A percentile compares a stretch with the other conserved stretches of the same genome.
phyloP scores from a whole-genome alignment of 2,888 invertebrate species.

The Sialis lutaria region DNA sequence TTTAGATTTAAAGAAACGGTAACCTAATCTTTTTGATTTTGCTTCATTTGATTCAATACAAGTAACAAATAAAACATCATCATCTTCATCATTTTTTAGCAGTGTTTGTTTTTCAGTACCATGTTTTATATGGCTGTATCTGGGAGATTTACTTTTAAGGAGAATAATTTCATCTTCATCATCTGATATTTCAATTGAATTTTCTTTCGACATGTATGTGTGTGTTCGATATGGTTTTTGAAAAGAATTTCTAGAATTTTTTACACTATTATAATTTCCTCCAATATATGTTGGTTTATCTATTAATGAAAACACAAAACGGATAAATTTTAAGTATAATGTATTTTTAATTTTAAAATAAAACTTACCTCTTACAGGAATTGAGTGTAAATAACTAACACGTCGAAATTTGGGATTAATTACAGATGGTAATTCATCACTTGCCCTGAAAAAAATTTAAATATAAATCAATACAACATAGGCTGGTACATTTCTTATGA shows the following conservation, averaged over 20 bases:
- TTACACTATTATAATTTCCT: no score
- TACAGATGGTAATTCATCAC: no score
- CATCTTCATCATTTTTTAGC: not conserved
- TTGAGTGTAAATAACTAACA: not conserved
- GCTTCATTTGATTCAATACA: conserved; percentile 1
- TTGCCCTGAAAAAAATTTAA: no score
- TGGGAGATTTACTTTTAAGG: not conserved
- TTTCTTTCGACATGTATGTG: not conserved
- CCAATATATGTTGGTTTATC: no score
- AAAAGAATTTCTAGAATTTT: no score
- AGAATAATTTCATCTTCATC: conserved; percentile 3
- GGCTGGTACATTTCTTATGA: no score
- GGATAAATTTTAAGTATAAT: no score
- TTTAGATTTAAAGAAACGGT: not conserved
- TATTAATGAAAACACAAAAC: no score
- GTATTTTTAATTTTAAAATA: not conserved
- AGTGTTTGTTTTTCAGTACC: not conserved
- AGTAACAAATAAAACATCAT: conserved; percentile 1
- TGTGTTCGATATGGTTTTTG: not conserved
- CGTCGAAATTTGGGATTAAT: not conserved
- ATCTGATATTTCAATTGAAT: conserved; percentile 1
- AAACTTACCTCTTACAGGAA: not conserved
- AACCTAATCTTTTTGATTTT: not conserved
- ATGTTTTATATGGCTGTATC: not conserved
- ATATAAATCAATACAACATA: no score